phyloP scores from a whole-genome alignment of 1,140 invertebrate species.

The Apis laboriosa region DNA sequence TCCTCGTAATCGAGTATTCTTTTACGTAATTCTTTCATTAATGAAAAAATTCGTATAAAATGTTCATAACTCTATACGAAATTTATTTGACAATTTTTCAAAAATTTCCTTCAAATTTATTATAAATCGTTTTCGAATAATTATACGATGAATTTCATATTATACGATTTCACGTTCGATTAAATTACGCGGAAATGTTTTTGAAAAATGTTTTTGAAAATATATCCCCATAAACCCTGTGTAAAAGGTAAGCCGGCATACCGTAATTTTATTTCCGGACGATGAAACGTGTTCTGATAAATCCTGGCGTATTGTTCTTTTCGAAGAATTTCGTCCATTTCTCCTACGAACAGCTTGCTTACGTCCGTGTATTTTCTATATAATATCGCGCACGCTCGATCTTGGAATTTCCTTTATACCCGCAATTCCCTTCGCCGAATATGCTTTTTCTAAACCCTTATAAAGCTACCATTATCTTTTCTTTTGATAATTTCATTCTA shows the following conservation, averaged over 20 bases:
- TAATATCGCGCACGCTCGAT: not conserved
- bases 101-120: not conserved
- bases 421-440: constrained; percentile 4
- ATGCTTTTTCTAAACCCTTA: not conserved
- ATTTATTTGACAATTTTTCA: not conserved
- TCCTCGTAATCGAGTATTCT: not conserved
- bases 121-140: not conserved
- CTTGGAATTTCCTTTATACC: constrained; percentile 4
- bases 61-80: too few species aligned
- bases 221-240: not conserved
- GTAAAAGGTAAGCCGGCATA: not conserved
- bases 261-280: not conserved
- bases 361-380: not conserved
- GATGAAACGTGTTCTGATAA: constrained; percentile 14
- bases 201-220: not conserved
- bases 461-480: not conserved
- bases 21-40: not conserved
- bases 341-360: not conserved
- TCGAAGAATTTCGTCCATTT: constrained; percentile 2
- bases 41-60: not conserved
- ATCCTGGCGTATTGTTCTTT: not conserved
- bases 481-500: not conserved
- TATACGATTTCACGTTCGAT: not conserved
- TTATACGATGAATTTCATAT: too few species aligned
- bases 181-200: not conserved